A percentile compares a stretch with the other conserved stretches of the same genome.
Evolutionary conservation across 2,797 vertebrate genomes (phyloP).

Genomic region (Spinus olivaceus): DNA sequence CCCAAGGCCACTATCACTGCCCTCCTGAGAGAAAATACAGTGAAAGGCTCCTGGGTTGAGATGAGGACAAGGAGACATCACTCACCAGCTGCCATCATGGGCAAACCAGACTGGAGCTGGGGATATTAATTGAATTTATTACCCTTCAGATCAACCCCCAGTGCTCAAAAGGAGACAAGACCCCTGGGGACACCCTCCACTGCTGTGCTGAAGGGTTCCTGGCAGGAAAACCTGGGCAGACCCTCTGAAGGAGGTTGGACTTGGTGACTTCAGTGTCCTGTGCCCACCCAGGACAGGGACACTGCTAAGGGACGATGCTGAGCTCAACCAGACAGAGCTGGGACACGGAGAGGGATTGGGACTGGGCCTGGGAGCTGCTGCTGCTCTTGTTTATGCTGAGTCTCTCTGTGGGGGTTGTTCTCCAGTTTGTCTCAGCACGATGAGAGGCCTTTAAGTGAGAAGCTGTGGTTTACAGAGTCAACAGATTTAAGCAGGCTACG

Average conservation of each 20-base stretch:
- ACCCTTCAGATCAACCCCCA: background rate
- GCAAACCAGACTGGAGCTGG: fast-evolving
- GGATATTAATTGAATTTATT: background rate
- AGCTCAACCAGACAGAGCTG: background rate
- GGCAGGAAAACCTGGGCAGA: background rate
- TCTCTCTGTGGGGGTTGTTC: background rate
- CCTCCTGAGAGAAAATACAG: background rate
- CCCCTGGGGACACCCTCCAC: background rate
- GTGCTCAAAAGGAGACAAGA: background rate
- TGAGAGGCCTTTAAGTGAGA: slow-evolving; percentile 13
- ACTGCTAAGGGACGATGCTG: background rate
- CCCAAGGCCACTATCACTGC: background rate
- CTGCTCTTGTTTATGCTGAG: background rate
- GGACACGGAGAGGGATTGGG: background rate
- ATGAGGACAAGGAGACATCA: background rate
- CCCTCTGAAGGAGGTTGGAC: background rate
- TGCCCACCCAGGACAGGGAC: background rate
- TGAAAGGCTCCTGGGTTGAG: background rate
- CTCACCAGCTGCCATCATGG: background rate
- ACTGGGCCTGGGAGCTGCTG: background rate
- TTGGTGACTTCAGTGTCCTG: background rate
- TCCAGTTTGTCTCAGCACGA: slow-evolving; percentile 20
- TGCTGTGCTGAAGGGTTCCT: background rate
- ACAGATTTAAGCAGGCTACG: slow-evolving; percentile 39
- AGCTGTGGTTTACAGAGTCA: slow-evolving; percentile 42